phyloP scores from a whole-genome alignment of 37 sponge, comb jelly and placozoan species.

The Corticium candelabrum region DNA sequence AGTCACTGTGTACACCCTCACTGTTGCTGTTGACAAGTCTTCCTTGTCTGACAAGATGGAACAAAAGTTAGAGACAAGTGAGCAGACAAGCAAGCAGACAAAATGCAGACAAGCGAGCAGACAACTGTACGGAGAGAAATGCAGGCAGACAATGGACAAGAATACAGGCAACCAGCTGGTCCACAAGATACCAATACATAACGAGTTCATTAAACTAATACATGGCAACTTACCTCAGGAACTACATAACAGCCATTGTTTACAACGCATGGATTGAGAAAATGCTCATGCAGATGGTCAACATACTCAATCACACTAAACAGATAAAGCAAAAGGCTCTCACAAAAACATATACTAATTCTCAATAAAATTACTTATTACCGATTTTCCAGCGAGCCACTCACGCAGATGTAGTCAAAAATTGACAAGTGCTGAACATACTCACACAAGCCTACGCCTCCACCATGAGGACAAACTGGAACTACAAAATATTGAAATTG shows the following conservation, averaged over 20 bases:
- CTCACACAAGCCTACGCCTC: conserved; percentile 88
- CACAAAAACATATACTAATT: conserved; percentile 38
- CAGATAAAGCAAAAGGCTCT: not conserved
- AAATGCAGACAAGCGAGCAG: too few relatives aligned
- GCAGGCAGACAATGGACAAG: too few relatives aligned
- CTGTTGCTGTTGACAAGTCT: too few relatives aligned
- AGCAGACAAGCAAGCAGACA: too few relatives aligned
- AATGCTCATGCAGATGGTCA: conserved; percentile 84
- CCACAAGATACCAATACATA: not conserved
- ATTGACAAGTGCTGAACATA: conserved; percentile 61
- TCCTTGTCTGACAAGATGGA: not conserved
- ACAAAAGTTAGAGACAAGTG: not conserved
- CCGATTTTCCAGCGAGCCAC: conserved; percentile 43
- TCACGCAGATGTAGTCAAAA: conserved; percentile 69
- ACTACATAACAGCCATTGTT: conserved; percentile 38
- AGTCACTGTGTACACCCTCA: too few relatives aligned
- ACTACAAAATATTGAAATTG: conserved; percentile 9
- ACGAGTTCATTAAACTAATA: not conserved
- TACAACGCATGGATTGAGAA: conserved; percentile 36
- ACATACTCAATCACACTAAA: conserved; percentile 56
- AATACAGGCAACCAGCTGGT: not conserved
- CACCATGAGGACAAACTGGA: conserved; percentile 88
- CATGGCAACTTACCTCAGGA: conserved; percentile 9
- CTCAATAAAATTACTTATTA: conserved; percentile 42
- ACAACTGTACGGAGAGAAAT: too few relatives aligned